phyloP scores from a whole-genome alignment of 2,888 invertebrate genomes.

The Callimorpha dominula region DNA sequence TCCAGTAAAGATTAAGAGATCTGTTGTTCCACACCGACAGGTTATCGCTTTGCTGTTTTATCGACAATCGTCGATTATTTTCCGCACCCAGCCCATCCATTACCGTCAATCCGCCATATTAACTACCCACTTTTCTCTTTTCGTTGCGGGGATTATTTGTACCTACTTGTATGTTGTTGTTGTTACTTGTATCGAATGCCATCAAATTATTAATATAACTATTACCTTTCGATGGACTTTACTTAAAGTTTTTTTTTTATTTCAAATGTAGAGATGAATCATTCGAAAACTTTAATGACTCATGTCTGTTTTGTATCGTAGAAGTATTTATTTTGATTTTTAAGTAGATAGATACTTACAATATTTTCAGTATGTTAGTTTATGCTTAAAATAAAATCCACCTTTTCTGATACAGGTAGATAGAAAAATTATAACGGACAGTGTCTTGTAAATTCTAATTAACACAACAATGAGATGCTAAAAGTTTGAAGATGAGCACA shows the following conservation, averaged over 20 bases:
- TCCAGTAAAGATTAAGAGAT: constrained; percentile 39
- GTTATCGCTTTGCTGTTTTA: constrained; percentile 33
- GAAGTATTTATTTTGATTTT: no score
- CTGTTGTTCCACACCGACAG: constrained; percentile 32
- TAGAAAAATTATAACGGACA: constrained; percentile 33
- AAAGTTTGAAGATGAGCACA: constrained; percentile 46
- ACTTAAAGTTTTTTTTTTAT: no score
- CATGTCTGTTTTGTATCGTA: no score
- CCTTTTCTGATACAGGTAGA: constrained; percentile 1
- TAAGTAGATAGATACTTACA: no score
- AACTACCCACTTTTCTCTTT: constrained; percentile 45
- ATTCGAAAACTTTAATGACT: no score
- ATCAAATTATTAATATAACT: not conserved
- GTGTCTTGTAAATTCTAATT: constrained; percentile 51
- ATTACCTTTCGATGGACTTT: no score
- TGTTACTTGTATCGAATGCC: constrained; percentile 18
- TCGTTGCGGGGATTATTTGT: constrained; percentile 38
- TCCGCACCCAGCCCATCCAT: constrained; percentile 51
- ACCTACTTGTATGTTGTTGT: constrained; percentile 34
- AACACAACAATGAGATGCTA: constrained; percentile 51
- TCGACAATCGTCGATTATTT: constrained; percentile 52
- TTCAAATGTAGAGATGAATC: no score
- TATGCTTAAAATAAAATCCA: not conserved
- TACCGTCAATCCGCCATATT: constrained; percentile 50
- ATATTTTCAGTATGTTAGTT: no score